Evolutionary conservation across 2,888 invertebrate genomes (phyloP), one percentile per base, ranked within the genome.

Genomic region (Cryptus armator): DNA sequence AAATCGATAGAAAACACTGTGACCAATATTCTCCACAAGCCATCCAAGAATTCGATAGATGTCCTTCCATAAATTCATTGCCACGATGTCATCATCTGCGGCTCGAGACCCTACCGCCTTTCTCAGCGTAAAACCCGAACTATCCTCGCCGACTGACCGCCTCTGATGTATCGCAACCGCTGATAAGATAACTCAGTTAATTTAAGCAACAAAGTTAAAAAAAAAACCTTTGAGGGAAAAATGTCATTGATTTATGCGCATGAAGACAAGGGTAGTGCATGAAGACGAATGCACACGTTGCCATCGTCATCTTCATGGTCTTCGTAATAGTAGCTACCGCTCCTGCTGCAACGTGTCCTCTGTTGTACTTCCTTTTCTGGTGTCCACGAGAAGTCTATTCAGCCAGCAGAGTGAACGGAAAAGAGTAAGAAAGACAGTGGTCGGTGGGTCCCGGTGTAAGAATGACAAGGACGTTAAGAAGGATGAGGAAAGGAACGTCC

Each of bases 331-430:
- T 16, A 64, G 12, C 81, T 62, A 51, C 37, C 71, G 72, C 62
- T 72, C 59, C 59, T 12, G 59, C 72, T 29, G 59, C 67, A 68
- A 59, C 48, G 37, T n/a, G 24, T 12, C 46, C 19, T 62, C 86
- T 80, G 87, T 87, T 88, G 86, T 87, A 87, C 89, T 90, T 90
- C 89, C 89, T 90, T 89, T 89, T 89, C 87, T 86, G 88, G 80
- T 87, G 80, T 86, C 87, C 87, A 88, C 87, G 86, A 88, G 88
- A 86, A 89, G 88, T 90, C 88, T 89, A 90, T 91, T 91, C 90
- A 90, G 90, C 87, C 88, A 81, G 86, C 81, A 37, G 29, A 77
- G 72, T 53, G 19, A 68, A 67, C 44, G 48, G 10, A 56, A 64
- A 62, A 53, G 56, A 59, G 68, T 4, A 19, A 72, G 72, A 68